Percentiles rank a stretch among this genome's conserved stretches.
Conservation (phyloP, 2,113 vertebrate genomes). For the Puma concolor region DNA sequence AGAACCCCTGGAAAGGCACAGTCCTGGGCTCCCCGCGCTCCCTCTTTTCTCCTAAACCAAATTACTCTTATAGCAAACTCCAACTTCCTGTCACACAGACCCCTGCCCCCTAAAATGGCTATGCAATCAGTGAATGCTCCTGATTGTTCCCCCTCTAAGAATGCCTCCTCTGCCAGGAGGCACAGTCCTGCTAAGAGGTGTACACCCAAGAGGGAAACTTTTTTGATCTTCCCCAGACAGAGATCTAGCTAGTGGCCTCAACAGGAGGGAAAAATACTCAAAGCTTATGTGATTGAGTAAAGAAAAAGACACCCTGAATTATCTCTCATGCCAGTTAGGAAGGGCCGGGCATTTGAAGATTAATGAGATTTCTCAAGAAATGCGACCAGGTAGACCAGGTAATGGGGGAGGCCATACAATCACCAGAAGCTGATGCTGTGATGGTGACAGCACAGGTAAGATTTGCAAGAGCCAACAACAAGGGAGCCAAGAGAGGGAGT, state of each 20-base stretch:
- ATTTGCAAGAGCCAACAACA: neutral
- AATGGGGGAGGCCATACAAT: neutral
- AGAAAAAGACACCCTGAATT: neutral
- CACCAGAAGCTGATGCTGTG: neutral
- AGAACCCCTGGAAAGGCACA: neutral
- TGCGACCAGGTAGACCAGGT: too few species aligned
- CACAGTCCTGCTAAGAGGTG: neutral
- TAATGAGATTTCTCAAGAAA: slow-evolving; percentile 33
- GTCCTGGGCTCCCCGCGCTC: neutral
- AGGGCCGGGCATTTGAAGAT: neutral
- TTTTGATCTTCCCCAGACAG: neutral
- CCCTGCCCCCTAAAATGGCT: neutral
- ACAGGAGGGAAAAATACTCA: neutral
- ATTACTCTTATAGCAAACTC: neutral
- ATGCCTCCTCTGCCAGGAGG: neutral
- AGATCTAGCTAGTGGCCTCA: neutral
- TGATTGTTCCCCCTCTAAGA: neutral
- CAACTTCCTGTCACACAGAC: neutral
- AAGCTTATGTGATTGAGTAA: neutral
- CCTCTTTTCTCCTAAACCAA: neutral
- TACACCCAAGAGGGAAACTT: neutral
- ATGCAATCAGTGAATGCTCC: neutral
- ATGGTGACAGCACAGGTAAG: neutral
- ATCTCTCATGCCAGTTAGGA: neutral
- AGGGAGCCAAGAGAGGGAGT: neutral